Percentiles rank a stretch among this genome's conserved stretches.
Conservation (phyloP, 2,113 vertebrate genomes). For the Myrmophylax atrothorax region DNA sequence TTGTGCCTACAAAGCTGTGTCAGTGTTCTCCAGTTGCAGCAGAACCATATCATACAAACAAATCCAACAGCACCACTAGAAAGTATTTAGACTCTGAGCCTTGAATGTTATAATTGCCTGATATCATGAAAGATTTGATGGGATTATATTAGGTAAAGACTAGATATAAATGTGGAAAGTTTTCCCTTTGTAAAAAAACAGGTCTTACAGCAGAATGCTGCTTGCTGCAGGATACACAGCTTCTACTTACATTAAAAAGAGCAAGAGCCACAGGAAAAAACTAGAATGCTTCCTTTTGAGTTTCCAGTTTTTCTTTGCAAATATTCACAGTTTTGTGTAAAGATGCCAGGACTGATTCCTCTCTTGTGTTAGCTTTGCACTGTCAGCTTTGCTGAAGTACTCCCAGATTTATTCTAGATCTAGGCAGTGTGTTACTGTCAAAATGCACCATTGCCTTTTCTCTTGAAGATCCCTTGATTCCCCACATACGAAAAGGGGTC, state of each 20-base stretch:
- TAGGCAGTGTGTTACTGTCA: not conserved
- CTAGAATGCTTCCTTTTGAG: not conserved
- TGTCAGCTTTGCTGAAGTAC: not conserved
- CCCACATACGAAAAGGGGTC: not conserved
- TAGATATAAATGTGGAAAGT: not conserved
- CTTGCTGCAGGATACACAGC: not conserved
- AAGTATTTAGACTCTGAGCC: conserved; percentile 18
- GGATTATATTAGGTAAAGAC: conserved; percentile 13
- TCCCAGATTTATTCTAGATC: not conserved
- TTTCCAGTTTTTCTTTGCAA: not conserved
- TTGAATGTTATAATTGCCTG: conserved; percentile 18
- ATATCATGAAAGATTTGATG: conserved; percentile 8
- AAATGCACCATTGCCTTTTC: not conserved
- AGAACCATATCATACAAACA: not conserved
- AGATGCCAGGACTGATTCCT: not conserved
- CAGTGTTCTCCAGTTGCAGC: not conserved
- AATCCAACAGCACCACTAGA: not conserved
- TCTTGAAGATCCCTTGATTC: not conserved
- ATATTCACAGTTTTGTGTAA: not conserved
- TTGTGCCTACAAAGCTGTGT: conserved; percentile 11
- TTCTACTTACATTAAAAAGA: not conserved
- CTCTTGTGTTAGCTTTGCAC: not conserved
- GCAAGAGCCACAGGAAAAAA: not conserved
- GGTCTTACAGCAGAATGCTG: not conserved
- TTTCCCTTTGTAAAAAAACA: not conserved